Evolutionary conservation across 1,140 invertebrate species (phyloP).

Genomic region (Bradynema listronoti): DNA sequence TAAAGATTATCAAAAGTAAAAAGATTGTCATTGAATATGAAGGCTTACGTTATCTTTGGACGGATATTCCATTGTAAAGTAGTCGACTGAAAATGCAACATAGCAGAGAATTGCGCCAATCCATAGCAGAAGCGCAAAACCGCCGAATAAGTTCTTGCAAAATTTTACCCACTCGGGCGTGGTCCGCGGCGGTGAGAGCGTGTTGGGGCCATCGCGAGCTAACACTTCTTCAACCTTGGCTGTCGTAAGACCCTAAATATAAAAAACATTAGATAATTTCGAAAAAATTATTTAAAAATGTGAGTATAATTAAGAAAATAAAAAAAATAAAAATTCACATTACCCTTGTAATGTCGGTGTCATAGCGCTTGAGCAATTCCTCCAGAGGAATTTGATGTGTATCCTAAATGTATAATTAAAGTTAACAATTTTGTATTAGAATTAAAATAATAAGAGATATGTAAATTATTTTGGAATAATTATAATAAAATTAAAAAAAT

Average conservation of each 20-base stretch:
- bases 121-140: constrained; percentile 59
- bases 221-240: constrained; percentile 55
- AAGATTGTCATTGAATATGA: not conserved
- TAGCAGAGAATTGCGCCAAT: constrained; percentile 54
- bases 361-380: constrained; percentile 70
- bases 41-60: constrained; percentile 46
- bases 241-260: constrained; percentile 45
- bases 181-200: constrained; percentile 59
- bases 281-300: constrained; percentile 4
- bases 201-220: constrained; percentile 67
- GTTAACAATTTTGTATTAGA: too few species aligned
- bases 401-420: too few species aligned
- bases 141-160: constrained; percentile 59
- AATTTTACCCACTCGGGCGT: constrained; percentile 59
- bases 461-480: too few species aligned
- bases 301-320: not conserved
- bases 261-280: constrained; percentile 34
- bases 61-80: constrained; percentile 56
- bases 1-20: too few species aligned
- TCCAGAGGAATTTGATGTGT: constrained; percentile 93
- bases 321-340: too few species aligned
- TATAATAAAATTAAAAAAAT: too few species aligned
- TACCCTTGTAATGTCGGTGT: constrained; percentile 87
- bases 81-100: constrained; percentile 57
- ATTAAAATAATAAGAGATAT: too few species aligned